Evolutionary conservation across 2,888 invertebrate species (phyloP).

Genomic region (Campoletis raptor): DNA sequence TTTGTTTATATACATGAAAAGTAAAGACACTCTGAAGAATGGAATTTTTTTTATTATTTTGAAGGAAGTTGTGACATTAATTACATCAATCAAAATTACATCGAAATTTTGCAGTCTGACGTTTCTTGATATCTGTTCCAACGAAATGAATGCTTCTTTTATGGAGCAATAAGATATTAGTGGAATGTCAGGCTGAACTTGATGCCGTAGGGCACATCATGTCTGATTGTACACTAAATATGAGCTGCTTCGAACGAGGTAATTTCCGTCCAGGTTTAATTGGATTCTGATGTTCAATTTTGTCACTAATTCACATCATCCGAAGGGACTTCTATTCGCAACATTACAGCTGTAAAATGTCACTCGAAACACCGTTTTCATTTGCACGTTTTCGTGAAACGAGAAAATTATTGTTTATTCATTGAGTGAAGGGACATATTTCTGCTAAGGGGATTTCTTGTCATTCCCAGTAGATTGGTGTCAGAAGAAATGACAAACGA

Average conservation of each 20-base stretch:
- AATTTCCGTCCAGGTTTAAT: conserved; percentile 17
- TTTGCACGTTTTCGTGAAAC: background rate
- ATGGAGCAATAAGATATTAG: background rate
- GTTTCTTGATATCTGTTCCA: background rate
- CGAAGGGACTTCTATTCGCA: background rate
- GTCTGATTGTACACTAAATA: background rate
- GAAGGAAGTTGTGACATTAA: no score
- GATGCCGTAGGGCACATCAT: background rate
- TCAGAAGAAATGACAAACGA: no score
- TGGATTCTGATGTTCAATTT: conserved; percentile 1
- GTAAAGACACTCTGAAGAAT: no score
- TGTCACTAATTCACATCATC: background rate
- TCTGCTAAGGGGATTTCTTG: no score
- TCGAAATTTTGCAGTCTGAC: background rate
- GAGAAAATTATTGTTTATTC: no score
- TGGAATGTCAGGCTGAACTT: background rate
- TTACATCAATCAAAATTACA: no score
- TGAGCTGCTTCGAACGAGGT: background rate
- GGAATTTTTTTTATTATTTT: no score
- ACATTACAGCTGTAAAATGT: background rate
- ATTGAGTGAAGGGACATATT: no score
- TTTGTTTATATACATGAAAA: no score
- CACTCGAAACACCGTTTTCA: background rate
- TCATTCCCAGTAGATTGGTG: no score
- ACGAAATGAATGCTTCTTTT: background rate